Evolutionary conservation across 2,797 vertebrate species (phyloP).

Genomic region (Falco berigora): DNA sequence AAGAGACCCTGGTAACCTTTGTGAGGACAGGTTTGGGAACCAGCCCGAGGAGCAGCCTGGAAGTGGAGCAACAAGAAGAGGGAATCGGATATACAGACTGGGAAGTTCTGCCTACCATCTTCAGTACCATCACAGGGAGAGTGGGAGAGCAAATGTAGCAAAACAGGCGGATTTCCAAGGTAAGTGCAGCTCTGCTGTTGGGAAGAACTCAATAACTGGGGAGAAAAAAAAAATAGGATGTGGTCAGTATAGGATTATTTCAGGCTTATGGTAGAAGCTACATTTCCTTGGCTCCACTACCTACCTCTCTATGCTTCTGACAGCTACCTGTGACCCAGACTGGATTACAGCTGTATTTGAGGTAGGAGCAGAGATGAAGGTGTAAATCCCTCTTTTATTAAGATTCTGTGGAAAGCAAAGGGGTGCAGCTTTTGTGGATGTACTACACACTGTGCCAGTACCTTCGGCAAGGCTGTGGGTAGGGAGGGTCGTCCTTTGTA

Average conservation of each 20-base stretch:
- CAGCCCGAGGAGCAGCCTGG: neutral
- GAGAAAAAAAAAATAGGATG: neutral
- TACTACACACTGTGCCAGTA: neutral
- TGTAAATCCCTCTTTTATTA: neutral
- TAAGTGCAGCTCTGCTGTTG: neutral
- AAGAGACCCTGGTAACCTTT: neutral
- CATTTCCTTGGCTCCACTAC: neutral
- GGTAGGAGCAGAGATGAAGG: neutral
- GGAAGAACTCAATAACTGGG: neutral
- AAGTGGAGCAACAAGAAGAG: neutral
- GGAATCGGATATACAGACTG: fast-evolving
- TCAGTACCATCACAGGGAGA: neutral
- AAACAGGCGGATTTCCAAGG: neutral
- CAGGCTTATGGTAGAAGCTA: neutral
- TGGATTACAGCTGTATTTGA: neutral
- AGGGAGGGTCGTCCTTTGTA: neutral
- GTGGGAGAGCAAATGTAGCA: neutral
- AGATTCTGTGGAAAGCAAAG: neutral
- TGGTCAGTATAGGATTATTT: neutral
- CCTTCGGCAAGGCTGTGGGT: neutral
- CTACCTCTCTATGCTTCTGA: neutral
- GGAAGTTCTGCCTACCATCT: neutral
- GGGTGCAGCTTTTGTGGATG: neutral
- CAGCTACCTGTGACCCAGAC: neutral
- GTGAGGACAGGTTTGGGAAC: neutral